Conservation (phyloP, 92 coral and sea anemone species). For the Palythoa grandiflora region DNA sequence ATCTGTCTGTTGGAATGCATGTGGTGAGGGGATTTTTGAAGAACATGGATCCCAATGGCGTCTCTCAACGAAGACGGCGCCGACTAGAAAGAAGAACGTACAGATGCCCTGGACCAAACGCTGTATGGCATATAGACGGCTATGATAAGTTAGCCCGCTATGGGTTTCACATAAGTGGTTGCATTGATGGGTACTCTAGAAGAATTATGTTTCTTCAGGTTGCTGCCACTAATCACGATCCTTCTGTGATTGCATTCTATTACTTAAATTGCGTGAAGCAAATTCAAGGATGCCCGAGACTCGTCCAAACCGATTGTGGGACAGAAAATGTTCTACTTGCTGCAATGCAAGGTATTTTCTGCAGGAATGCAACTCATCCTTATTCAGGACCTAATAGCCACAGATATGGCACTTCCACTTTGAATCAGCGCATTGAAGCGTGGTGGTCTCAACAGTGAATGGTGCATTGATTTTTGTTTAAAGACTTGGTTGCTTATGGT, state of each 20-base stretch:
- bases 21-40: conserved; percentile 25
- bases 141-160: conserved; percentile 51
- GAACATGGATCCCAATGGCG: conserved; percentile 48
- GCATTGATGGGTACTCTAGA: conserved; percentile 56
- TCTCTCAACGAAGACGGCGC: conserved; percentile 37
- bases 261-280: conserved; percentile 45
- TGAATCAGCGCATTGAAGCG: conserved; percentile 20
- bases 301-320: conserved; percentile 50
- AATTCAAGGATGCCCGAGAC: conserved; percentile 41
- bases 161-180: conserved; percentile 58
- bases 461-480: conserved; percentile 47
- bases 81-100: conserved; percentile 34
- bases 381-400: conserved; percentile 43
- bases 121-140: conserved; percentile 51
- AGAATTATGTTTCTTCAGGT: conserved; percentile 57
- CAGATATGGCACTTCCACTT: conserved; percentile 55
- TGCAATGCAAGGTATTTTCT: conserved; percentile 25
- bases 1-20: conserved; percentile 41
- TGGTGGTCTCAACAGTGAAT: conserved; percentile 32
- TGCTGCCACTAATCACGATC: conserved; percentile 54
- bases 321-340: conserved; percentile 18
- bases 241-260: conserved; percentile 29
- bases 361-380: conserved; percentile 32
- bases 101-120: conserved; percentile 46
- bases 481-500: conserved; percentile 26